Evolutionary conservation across 2,797 vertebrate species (phyloP).

Genomic region (Tangara arthus): DNA sequence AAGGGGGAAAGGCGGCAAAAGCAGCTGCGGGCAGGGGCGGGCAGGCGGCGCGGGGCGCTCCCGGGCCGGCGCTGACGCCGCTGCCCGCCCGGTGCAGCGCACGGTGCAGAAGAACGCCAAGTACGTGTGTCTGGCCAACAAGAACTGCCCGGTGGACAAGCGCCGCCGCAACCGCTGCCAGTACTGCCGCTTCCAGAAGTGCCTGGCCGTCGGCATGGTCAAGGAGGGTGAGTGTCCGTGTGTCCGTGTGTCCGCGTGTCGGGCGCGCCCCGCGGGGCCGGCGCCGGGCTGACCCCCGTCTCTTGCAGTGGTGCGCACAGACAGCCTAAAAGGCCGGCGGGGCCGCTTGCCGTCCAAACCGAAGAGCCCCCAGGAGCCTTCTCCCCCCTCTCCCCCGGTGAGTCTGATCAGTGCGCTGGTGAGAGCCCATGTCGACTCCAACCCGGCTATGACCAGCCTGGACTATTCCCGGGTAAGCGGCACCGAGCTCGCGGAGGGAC

Average conservation of each 20-base stretch:
- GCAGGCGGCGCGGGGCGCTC: neutral
- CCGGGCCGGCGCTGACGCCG: neutral
- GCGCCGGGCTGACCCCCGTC: neutral
- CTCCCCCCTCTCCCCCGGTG: conserved; percentile 93
- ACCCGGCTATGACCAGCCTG: conserved; percentile 96
- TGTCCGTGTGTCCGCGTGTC: neutral
- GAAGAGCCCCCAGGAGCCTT: conserved; percentile 96
- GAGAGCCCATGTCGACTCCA: conserved; percentile 98
- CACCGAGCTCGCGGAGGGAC: conserved; percentile 35
- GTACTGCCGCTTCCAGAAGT: conserved; percentile 99
- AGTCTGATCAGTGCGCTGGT: conserved; percentile 98
- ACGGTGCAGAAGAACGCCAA: conserved; percentile 99
- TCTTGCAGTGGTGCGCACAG: conserved; percentile 92
- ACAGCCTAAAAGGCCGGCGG: conserved; percentile 96
- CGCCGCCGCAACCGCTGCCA: conserved; percentile 96
- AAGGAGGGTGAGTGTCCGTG: conserved; percentile 86
- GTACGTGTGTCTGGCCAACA: conserved; percentile 98
- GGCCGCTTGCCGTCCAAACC: conserved; percentile 97
- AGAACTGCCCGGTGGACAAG: conserved; percentile 98
- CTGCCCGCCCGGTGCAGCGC: conserved; percentile 77
- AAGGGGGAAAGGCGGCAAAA: rapidly evolving
- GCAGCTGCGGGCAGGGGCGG: neutral
- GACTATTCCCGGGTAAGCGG: conserved; percentile 97
- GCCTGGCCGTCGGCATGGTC: conserved; percentile 97
- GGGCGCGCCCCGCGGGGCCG: neutral